phyloP scores from a whole-genome alignment of 2,113 vertebrate genomes.

The Tychaedon coryphoeus region DNA sequence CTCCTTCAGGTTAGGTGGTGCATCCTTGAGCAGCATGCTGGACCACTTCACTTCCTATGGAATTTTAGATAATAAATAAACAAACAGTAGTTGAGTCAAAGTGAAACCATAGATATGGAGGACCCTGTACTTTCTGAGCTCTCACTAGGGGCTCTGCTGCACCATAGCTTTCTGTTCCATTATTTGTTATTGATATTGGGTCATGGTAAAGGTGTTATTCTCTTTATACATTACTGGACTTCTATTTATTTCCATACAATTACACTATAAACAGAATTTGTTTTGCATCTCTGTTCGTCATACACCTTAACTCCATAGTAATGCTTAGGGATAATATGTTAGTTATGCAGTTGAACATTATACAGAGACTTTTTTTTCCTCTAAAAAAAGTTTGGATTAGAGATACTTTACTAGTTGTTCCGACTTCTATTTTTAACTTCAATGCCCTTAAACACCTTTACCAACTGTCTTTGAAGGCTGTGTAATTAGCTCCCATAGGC shows the following conservation, averaged over 20 bases:
- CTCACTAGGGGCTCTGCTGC: background rate
- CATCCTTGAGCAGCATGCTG: background rate
- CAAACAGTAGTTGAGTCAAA: background rate
- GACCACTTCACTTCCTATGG: background rate
- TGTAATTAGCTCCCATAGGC: slow-evolving; percentile 52
- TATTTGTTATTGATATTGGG: background rate
- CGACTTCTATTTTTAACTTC: slow-evolving; percentile 10
- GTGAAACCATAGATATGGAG: background rate
- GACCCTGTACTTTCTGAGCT: background rate
- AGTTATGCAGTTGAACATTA: background rate
- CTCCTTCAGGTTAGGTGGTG: background rate
- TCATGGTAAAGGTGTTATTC: background rate
- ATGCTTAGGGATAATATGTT: background rate
- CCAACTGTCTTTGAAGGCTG: slow-evolving; percentile 27
- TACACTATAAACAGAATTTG: background rate
- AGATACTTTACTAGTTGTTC: background rate
- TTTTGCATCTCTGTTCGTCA: background rate
- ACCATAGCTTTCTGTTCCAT: background rate
- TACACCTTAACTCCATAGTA: background rate
- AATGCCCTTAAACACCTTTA: slow-evolving; percentile 17
- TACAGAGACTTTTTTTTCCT: background rate
- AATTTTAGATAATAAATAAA: background rate
- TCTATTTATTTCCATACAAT: background rate
- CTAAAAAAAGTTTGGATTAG: background rate
- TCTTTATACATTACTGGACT: background rate